These are phyloP conservation scores for Sinosuthora webbiana DNA, from an alignment of 2,113 vertebrate genomes.

Conservation along the genomic window DNA sequence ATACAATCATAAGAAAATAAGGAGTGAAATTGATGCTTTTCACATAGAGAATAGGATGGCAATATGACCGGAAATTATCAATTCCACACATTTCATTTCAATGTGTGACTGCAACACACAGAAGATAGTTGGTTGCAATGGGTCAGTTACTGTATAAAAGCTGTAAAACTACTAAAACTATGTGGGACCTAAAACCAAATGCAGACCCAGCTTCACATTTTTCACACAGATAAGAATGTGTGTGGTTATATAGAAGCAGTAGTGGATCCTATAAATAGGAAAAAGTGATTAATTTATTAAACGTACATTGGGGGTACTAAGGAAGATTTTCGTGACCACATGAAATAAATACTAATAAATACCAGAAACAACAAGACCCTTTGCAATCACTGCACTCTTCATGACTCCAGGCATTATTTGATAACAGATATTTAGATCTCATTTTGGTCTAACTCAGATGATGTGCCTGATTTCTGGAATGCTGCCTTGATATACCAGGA, in stretches of 20 bases:
- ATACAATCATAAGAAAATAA: neutral
- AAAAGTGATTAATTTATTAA: neutral
- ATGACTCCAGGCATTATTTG: neutral
- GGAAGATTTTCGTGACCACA: neutral
- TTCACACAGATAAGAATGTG: neutral
- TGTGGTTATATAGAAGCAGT: neutral
- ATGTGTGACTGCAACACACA: neutral
- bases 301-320: fast-evolving
- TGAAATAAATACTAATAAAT: neutral
- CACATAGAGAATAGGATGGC: neutral
- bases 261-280: neutral
- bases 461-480: neutral
- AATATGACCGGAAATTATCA: fast-evolving
- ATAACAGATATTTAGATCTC: neutral
- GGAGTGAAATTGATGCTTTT: neutral
- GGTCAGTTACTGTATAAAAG: neutral
- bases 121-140: neutral
- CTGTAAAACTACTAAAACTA: neutral
- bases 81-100: neutral
- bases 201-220: neutral
- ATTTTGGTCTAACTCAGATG: neutral
- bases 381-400: neutral
- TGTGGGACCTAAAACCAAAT: neutral
- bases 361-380: neutral
- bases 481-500: neutral